phyloP scores from a whole-genome alignment of 2,797 vertebrate species.

The Miichthys miiuy region DNA sequence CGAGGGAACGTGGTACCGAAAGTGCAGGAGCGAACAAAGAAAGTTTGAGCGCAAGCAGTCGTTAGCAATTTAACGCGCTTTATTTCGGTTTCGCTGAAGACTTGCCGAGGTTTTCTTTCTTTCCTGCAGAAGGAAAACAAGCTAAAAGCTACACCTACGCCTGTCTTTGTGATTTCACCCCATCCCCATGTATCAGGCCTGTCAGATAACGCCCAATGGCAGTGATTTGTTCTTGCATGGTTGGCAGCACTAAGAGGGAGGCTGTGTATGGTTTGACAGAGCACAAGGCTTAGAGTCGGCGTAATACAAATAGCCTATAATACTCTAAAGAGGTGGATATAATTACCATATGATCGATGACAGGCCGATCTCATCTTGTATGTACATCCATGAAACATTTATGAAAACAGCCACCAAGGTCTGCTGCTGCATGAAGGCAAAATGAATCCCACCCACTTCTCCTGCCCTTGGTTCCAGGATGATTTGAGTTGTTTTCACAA shows the following conservation, averaged over 20 bases:
- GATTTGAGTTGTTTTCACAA: constrained; percentile 35
- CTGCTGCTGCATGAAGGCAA: constrained; percentile 20
- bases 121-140: constrained; percentile 46
- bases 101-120: constrained; percentile 34
- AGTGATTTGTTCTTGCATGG: constrained; percentile 70
- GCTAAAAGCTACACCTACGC: constrained; percentile 74
- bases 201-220: constrained; percentile 71
- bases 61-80: constrained; percentile 36
- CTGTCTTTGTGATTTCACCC: constrained; percentile 69
- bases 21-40: constrained; percentile 45
- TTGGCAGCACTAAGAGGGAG: constrained; percentile 57
- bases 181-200: constrained; percentile 57
- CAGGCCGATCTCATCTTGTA: constrained; percentile 32
- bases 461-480: constrained; percentile 16
- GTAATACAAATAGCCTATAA: constrained; percentile 55
- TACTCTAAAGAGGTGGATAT: constrained; percentile 52
- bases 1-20: constrained; percentile 18
- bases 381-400: constrained; percentile 56
- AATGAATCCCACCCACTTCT: constrained; percentile 22
- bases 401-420: constrained; percentile 35
- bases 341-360: constrained; percentile 73
- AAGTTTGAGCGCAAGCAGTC: constrained; percentile 45
- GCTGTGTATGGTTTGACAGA: constrained; percentile 57
- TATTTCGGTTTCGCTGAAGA: constrained; percentile 36
- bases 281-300: constrained; percentile 48